Evolutionary conservation across 2,113 vertebrate species (phyloP).

Genomic region (Brachypteracias leptosomus): DNA sequence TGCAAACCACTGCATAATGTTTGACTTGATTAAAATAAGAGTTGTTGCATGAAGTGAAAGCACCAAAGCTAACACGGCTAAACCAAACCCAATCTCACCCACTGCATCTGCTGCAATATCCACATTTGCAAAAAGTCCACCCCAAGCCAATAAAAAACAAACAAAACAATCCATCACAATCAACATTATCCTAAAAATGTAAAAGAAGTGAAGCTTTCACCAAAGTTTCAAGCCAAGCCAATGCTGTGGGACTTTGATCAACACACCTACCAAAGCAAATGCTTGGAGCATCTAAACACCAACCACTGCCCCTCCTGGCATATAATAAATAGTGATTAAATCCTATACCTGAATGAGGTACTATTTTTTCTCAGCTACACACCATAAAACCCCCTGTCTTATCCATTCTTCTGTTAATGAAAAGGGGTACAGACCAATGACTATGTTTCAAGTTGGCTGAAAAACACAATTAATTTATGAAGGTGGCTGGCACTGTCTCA

Average conservation of each 20-base stretch:
- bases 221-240: background rate
- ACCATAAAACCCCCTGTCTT: background rate
- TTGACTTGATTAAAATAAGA: background rate
- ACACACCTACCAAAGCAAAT: background rate
- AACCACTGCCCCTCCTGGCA: background rate
- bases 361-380: background rate
- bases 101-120: background rate
- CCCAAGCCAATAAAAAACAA: background rate
- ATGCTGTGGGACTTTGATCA: background rate
- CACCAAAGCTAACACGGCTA: background rate
- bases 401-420: background rate
- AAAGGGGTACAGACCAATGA: too few species aligned
- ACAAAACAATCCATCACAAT: background rate
- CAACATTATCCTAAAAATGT: background rate
- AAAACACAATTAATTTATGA: background rate
- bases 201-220: background rate
- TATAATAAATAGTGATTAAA: background rate
- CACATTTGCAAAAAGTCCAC: background rate
- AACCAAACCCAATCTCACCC: background rate
- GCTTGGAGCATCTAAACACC: background rate
- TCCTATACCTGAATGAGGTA: background rate
- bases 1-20: background rate
- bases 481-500: background rate
- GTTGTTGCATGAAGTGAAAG: fast-evolving
- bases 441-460: background rate